Percentiles rank a stretch among this genome's conserved stretches.
Conservation (phyloP, 1,140 invertebrate genomes). For the Drosophila setifemur region DNA sequence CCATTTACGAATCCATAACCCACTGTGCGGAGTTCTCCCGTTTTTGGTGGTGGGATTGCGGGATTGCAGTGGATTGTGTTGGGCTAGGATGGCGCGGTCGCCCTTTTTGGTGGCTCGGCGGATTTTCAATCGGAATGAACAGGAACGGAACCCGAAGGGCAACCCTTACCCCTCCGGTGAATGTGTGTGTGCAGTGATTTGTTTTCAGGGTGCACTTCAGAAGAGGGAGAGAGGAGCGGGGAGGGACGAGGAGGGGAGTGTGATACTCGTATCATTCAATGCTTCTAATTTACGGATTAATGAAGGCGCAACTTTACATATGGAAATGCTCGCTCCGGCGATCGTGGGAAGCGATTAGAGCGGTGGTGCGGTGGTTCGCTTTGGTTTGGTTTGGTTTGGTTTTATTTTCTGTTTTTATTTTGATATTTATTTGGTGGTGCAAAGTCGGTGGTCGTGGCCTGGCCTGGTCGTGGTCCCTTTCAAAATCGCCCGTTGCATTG, state of each 20-base stretch:
- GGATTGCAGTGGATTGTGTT: constrained; percentile 34
- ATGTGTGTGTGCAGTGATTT: constrained; percentile 57
- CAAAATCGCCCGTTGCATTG: constrained; percentile 22
- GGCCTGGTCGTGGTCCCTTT: constrained; percentile 5
- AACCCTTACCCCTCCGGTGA: no score
- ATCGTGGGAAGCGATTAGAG: constrained; percentile 77
- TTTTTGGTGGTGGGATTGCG: constrained; percentile 20
- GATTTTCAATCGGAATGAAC: constrained; percentile 15
- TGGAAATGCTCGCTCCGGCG: constrained; percentile 56
- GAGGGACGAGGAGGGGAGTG: constrained; percentile 5
- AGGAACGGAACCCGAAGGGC: no score
- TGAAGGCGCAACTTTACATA: constrained; percentile 79
- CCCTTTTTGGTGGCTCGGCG: constrained; percentile 22
- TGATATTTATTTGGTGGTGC: constrained; percentile 28
- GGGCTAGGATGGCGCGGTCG: constrained; percentile 25
- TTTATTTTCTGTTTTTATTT: neutral
- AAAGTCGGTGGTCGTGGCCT: neutral
- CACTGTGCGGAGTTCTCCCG: constrained; percentile 37
- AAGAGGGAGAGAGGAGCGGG: neutral
- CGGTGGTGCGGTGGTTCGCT: neutral
- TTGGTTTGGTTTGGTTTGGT: neutral
- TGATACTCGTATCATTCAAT: constrained; percentile 69
- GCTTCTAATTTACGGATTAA: constrained; percentile 80
- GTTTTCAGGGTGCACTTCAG: constrained; percentile 37
- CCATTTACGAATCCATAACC: no score